Base-by-base conservation (phyloP, 2,797 vertebrate species). In the Thalassophryne amazonica region DNA sequence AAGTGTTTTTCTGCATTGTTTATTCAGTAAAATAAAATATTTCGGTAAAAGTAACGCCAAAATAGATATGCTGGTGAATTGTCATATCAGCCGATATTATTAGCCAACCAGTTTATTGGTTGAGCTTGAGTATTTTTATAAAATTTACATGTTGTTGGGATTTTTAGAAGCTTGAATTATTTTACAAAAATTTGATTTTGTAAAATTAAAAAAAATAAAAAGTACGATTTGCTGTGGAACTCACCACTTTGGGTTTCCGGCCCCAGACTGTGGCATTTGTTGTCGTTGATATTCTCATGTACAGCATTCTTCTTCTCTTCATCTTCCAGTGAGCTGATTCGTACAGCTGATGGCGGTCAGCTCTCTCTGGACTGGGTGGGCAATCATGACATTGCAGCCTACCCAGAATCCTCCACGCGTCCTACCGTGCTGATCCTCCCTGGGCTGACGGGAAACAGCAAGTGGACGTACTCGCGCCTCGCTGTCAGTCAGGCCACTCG, bases 331-430 rank as follows among this genome's bases (percentile, higher is more conserved):
- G 92, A 95, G 69, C 59, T 87, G 33, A 87, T 96, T 19, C 53
- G 56, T 25, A 92, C 91, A 0, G 36, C 54, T 0, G 94, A 95
- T 2, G 93, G 93, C 1, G 92, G 93, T 14, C 93, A 93, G 73
- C 76, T 95, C 51, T 86, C 90, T 23, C 76, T 94, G 39, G 93
- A 95, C 72, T 94, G 93, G 93, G 69, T 86, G 6, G 84, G 89
- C 51, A 88, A 88, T 52, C 24, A 47, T 0, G 10, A 39, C 39
- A 87, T 80, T 7, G 1, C 4, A 0, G 37, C 35, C 2, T 79
- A 79, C 65, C 80, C 86, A 12, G 82, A 91, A 19, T 72, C 81
- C n/a, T 34, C 73, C 9, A 69, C 76, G 0, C 85, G 89, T 0
- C 93, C 93, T 43, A 92, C 86, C 0, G 75, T 94, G 2, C 69